Evolutionary conservation across 2,888 invertebrate species (phyloP).

Genomic region (Drosophila buzzatii): DNA sequence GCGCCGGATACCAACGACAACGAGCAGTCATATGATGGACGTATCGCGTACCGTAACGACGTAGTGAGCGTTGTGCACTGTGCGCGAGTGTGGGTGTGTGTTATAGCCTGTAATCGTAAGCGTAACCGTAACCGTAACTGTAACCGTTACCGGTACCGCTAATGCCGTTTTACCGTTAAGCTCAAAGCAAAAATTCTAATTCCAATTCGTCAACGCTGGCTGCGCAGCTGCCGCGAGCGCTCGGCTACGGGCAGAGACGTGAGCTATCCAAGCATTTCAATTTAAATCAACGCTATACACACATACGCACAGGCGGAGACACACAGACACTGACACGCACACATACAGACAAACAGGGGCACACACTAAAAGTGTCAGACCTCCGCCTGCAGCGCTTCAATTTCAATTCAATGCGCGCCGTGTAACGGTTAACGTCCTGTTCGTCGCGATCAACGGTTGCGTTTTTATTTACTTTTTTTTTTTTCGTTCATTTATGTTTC

Average conservation of each 20-base stretch:
- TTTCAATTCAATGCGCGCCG: constrained; percentile 74
- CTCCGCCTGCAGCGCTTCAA: constrained; percentile 69
- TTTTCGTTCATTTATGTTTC: constrained; percentile 13
- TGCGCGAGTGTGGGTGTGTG: constrained; percentile 2
- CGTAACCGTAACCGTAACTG: constrained; percentile 6
- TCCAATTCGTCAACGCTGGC: constrained; percentile 43
- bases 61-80: constrained; percentile 29
- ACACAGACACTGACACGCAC: constrained; percentile 2
- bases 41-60: constrained; percentile 68
- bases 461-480: constrained; percentile 15
- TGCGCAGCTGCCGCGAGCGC: constrained; percentile 54
- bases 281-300: constrained; percentile 57
- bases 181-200: constrained; percentile 34
- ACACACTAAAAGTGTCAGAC: constrained; percentile 66
- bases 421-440: constrained; percentile 71
- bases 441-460: constrained; percentile 51
- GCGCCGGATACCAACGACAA: constrained; percentile 40
- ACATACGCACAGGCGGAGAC: constrained; percentile 27
- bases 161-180: constrained; percentile 29
- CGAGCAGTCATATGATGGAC: constrained; percentile 78
- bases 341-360: constrained; percentile 3
- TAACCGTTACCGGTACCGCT: constrained; percentile 16
- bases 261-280: constrained; percentile 70
- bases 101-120: constrained; percentile 22
- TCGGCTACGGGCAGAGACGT: constrained; percentile 63